Evolutionary conservation across 2,113 vertebrate genomes (phyloP).

Genomic region (Nibea albiflora): DNA sequence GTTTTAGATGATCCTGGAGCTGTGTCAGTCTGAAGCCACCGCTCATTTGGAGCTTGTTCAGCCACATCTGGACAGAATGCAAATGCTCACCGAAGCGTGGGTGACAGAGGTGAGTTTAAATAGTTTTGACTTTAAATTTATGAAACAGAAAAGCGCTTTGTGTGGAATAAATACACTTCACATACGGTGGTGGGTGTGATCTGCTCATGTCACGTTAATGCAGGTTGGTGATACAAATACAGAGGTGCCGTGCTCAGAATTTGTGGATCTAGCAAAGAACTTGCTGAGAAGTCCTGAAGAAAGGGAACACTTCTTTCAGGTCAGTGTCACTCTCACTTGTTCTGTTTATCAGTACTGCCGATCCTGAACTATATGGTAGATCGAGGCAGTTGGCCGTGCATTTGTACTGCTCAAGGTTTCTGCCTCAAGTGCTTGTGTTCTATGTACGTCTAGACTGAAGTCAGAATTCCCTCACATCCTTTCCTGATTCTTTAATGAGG

Average conservation of each 20-base stretch:
- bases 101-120: slow-evolving; percentile 28
- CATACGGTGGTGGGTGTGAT: background rate
- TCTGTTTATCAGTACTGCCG: background rate
- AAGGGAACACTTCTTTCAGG: slow-evolving; percentile 71
- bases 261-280: slow-evolving; percentile 62
- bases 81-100: slow-evolving; percentile 39
- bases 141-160: background rate
- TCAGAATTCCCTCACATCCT: background rate
- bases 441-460: background rate
- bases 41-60: slow-evolving; percentile 45
- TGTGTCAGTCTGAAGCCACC: slow-evolving; percentile 56
- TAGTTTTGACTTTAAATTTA: background rate
- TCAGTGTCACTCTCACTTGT: slow-evolving; percentile 32
- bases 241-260: slow-evolving; percentile 25
- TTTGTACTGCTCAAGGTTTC: too few relatives aligned
- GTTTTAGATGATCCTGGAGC: slow-evolving; percentile 70
- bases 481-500: background rate
- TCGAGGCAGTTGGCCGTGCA: too few relatives aligned
- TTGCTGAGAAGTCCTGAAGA: slow-evolving; percentile 54
- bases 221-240: slow-evolving; percentile 38
- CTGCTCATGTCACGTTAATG: background rate
- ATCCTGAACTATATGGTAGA: background rate
- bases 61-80: slow-evolving; percentile 71
- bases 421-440: too few relatives aligned
- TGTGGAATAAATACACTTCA: background rate